Percentiles rank a stretch among this genome's conserved stretches.
These are phyloP conservation scores for Lemur catta DNA, from an alignment of 2,797 vertebrate genomes.

Conservation along the genomic window DNA sequence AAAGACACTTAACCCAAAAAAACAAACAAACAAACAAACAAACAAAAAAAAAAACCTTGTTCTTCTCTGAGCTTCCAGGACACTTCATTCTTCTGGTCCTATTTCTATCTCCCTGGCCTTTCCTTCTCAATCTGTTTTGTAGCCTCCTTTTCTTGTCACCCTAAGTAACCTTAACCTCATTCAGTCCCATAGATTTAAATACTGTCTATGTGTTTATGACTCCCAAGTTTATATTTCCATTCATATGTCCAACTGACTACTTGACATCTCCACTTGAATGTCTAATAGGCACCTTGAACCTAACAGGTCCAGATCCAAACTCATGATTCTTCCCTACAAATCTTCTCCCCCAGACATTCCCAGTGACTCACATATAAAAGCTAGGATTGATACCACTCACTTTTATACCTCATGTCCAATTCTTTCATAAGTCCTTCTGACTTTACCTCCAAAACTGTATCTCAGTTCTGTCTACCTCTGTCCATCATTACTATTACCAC, in stretches of 20 bases:
- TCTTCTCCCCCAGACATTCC: not conserved
- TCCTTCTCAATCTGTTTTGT: not conserved
- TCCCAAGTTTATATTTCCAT: not conserved
- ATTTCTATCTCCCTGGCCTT: not conserved
- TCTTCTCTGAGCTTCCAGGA: not conserved
- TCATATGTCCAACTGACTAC: not conserved
- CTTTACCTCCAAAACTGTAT: not conserved
- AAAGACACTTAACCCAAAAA: too few species aligned
- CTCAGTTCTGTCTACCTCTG: not conserved
- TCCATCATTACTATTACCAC: not conserved
- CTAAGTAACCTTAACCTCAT: constrained; percentile 21
- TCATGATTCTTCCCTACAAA: not conserved
- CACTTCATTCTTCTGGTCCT: not conserved
- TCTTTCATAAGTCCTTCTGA: not conserved
- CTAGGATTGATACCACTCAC: not conserved
- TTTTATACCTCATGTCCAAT: not conserved
- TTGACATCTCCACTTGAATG: not conserved
- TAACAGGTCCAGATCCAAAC: not conserved
- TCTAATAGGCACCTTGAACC: not conserved
- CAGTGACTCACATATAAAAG: not conserved
- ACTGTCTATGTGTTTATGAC: not conserved
- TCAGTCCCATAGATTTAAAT: constrained; percentile 44
- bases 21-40: too few species aligned
- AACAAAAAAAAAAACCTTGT: too few species aligned
- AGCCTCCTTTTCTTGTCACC: not conserved